Evolutionary conservation across 2,888 invertebrate species (phyloP), one percentile per base, ranked within the genome.

Genomic region (Plusia festucae): DNA sequence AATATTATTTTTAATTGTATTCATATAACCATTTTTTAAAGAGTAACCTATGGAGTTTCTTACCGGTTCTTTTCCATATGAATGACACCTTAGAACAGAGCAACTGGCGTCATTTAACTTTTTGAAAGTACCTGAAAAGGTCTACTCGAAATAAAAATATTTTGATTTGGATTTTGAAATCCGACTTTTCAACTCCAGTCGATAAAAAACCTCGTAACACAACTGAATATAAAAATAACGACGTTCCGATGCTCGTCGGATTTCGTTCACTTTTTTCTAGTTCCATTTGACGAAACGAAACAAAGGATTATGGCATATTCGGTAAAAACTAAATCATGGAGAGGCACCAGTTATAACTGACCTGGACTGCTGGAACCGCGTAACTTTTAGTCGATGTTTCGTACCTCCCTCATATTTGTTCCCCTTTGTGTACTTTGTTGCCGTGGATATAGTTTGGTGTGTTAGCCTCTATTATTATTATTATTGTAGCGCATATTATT

Each of bases 401-500:
- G 16, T 46, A 18, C 18, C 18, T 9, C 18, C 3, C 11, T 20
- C 8, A 18, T 11, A 20, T 18, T 13, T 11, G 46, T 49, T 49
- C 6, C 44, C n/a, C 34, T 40, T 40, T 40, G 40, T n/a, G 15
- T n/a, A 5, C 46, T 46, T 20, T 49, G 46, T 9, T 49, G 20
- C 18, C 11, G 46, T 49, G 11, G 20, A 49, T 34, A 34, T 22
- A 55, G 20, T 40, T 55, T 22, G 22, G 22, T 22, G 22, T 18
- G 34, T 22, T 54, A 54, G 20, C 53, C 16, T 40, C 15, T 20
- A 22, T 40, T 55, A 40, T 40, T 34, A 15, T 55, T 22, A 22
- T 34, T 40, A 20, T 55, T 55, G 22, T 54, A 40, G 18, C 34
- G 34, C 20, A 22, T 22, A 34, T 15, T 34, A 40, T 40, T 40